A percentile compares a stretch with the other conserved stretches of the same genome.
Conservation (phyloP, 2,888 invertebrate genomes). For the Eubasilissa splendida region DNA sequence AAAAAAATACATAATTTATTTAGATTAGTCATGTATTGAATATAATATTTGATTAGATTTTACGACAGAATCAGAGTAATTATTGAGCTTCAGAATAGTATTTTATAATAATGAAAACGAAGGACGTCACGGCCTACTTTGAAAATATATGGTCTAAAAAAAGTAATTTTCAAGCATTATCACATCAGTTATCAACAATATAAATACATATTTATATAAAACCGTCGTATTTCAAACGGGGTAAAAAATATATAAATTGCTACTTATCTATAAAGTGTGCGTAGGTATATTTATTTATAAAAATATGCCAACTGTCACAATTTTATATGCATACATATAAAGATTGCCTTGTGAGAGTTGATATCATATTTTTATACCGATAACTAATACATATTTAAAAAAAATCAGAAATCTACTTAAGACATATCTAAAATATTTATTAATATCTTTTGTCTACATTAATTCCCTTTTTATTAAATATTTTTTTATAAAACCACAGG, state of each 20-base stretch:
- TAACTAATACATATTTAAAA: not conserved
- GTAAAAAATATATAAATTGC: not conserved
- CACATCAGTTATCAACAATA: not conserved
- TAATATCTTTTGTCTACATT: not conserved
- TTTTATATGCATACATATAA: slow-evolving; percentile 39
- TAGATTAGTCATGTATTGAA: not conserved
- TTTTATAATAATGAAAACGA: not conserved
- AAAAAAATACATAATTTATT: not conserved
- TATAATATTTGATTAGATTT: not conserved
- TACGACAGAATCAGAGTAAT: slow-evolving; percentile 1
- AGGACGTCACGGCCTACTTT: too few relatives aligned
- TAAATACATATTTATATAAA: not conserved
- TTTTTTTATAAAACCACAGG: not conserved
- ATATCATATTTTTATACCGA: slow-evolving; percentile 15
- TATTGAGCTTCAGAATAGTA: not conserved
- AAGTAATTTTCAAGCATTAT: not conserved
- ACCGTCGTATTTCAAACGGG: not conserved
- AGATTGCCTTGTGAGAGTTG: slow-evolving; percentile 45
- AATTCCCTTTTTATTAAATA: not conserved
- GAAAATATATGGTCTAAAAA: not conserved
- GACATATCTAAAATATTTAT: slow-evolving; percentile 25
- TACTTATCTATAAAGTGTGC: not conserved
- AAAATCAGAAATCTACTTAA: slow-evolving; percentile 13
- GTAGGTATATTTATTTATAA: slow-evolving; percentile 2
- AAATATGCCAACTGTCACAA: slow-evolving; percentile 41